These are phyloP conservation scores for Ascaphus truei DNA, from an alignment of 2,113 vertebrate genomes.

Conservation along the genomic window DNA sequence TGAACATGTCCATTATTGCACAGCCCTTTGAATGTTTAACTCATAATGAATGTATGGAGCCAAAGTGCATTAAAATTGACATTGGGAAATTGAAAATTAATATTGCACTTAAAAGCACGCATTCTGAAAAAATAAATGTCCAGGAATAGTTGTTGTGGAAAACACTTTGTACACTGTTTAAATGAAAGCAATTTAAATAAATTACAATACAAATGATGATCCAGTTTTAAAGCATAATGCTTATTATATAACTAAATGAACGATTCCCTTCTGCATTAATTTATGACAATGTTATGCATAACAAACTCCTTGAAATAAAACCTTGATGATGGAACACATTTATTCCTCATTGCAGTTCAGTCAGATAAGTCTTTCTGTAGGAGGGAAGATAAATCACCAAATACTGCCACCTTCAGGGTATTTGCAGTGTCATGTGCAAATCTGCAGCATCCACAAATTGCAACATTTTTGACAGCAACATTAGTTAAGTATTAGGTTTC, in stretches of 20 bases:
- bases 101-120: background rate
- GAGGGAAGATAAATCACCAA: slow-evolving; percentile 52
- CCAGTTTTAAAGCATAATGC: slow-evolving; percentile 36
- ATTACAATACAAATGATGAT: slow-evolving; percentile 34
- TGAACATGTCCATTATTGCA: background rate
- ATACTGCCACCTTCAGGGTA: slow-evolving; percentile 70
- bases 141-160: slow-evolving; percentile 14
- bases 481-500: too few species aligned
- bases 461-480: too few species aligned
- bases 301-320: slow-evolving; percentile 47
- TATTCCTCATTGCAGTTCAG: background rate
- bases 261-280: slow-evolving; percentile 35
- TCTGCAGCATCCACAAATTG: too few species aligned
- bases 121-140: slow-evolving; percentile 17
- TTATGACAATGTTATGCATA: slow-evolving; percentile 33
- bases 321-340: slow-evolving; percentile 40
- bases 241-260: slow-evolving; percentile 24
- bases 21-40: background rate
- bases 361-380: slow-evolving; percentile 11
- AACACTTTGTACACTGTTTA: slow-evolving; percentile 28
- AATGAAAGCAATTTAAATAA: slow-evolving; percentile 37
- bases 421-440: too few species aligned
- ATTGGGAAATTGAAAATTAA: slow-evolving; percentile 3
- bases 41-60: background rate
- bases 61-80: background rate